A percentile compares a stretch with the other conserved stretches of the same genome.
Conservation (phyloP, 2,888 invertebrate genomes). For the Margaritifera margaritifera region DNA sequence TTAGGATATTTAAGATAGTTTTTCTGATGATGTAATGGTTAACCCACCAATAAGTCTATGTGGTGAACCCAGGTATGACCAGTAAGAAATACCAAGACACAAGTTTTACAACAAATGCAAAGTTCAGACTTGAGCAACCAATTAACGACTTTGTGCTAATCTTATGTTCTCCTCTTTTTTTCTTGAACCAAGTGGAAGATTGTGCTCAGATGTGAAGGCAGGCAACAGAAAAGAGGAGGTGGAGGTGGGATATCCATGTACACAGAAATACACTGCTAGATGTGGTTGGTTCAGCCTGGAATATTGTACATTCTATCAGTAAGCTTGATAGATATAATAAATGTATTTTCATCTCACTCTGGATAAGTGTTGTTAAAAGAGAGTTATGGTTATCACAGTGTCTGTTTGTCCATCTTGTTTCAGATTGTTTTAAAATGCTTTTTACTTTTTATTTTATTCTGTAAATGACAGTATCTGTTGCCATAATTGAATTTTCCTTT, state of each 20-base stretch:
- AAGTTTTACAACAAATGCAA: no score
- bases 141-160: no score
- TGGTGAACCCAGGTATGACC: no score
- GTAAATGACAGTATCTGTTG: neutral
- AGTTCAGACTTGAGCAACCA: no score
- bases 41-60: no score
- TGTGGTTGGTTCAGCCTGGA: constrained; percentile 54
- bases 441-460: neutral
- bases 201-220: no score
- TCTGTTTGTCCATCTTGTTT: neutral
- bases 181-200: no score
- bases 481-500: no score
- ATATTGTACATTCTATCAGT: constrained; percentile 54
- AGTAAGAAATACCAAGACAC: no score
- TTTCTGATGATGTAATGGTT: no score
- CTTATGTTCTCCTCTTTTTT: no score
- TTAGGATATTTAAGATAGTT: no score
- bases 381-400: neutral
- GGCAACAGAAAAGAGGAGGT: constrained; percentile 22
- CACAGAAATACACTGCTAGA: constrained; percentile 41
- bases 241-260: constrained; percentile 33
- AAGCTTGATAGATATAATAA: neutral
- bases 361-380: neutral
- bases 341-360: neutral
- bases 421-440: neutral